A percentile compares a stretch with the other conserved stretches of the same genome.
These are phyloP conservation scores for Alloplasta piceator DNA, from an alignment of 2,888 invertebrate species.

Conservation along the genomic window DNA sequence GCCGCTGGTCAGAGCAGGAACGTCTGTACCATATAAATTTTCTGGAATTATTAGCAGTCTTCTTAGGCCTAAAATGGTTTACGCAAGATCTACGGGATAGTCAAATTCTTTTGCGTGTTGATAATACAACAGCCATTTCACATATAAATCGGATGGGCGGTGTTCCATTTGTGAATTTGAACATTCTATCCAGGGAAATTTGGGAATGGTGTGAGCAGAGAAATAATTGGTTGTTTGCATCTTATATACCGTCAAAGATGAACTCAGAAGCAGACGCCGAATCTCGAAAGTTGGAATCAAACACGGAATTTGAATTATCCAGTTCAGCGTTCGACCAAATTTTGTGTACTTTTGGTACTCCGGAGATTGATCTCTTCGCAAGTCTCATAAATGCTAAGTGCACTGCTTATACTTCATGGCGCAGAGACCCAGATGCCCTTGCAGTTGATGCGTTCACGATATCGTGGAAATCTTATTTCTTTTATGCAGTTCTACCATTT, in stretches of 20 bases:
- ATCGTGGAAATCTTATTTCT: conserved; percentile 27
- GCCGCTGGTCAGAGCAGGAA: conserved; percentile 22
- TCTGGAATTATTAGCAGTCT: conserved; percentile 24
- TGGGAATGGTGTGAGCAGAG: conserved; percentile 55
- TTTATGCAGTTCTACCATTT: conserved; percentile 42
- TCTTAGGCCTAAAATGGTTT: conserved; percentile 55
- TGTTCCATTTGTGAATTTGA: conserved; percentile 39
- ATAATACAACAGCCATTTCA: conserved; percentile 62
- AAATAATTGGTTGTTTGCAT: conserved; percentile 33
- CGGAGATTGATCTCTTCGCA: conserved; percentile 48
- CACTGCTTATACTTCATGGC: conserved; percentile 20
- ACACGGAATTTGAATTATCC: conserved; percentile 37
- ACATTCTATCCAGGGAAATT: conserved; percentile 25
- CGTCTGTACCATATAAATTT: conserved; percentile 7
- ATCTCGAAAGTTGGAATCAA: conserved; percentile 27
- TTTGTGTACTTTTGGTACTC: not conserved
- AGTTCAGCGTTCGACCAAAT: conserved; percentile 25
- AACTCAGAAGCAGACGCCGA: conserved; percentile 31
- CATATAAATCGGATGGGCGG: conserved; percentile 60
- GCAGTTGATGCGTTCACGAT: conserved; percentile 46
- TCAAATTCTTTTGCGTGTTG: conserved; percentile 58
- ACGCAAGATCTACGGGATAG: conserved; percentile 26
- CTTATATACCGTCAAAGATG: conserved; percentile 27
- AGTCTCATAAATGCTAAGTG: conserved; percentile 36
- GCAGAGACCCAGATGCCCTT: conserved; percentile 41